phyloP scores from a whole-genome alignment of 2,113 vertebrate species.

The Felis chaus region DNA sequence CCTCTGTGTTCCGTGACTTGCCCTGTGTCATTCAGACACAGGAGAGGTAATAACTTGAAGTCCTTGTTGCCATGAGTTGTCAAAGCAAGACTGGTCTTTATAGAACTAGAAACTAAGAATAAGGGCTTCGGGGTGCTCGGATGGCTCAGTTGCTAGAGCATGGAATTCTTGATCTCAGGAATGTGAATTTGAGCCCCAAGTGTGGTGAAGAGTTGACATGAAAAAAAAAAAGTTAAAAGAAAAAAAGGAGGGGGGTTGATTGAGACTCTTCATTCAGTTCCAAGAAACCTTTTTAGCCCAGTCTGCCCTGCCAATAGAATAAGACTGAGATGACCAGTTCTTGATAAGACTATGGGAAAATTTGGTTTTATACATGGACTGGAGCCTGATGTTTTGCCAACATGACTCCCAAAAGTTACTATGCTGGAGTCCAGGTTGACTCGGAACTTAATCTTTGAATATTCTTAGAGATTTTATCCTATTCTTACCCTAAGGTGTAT shows the following conservation, averaged over 20 bases:
- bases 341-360: not conserved
- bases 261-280: not conserved
- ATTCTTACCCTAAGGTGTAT: not conserved
- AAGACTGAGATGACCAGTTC: not conserved
- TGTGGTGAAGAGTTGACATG: not conserved
- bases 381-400: not conserved
- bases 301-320: not conserved
- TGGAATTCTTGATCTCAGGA: not conserved
- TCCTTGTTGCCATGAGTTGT: not conserved
- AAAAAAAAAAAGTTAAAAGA: not conserved
- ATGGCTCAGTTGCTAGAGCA: not conserved
- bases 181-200: not conserved
- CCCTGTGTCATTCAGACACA: constrained; percentile 68
- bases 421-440: not conserved
- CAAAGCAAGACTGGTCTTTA: not conserved
- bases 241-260: not conserved
- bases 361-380: not conserved
- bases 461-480: not conserved
- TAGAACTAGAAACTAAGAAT: not conserved
- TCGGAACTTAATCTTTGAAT: not conserved
- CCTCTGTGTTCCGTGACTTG: constrained; percentile 80
- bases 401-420: not conserved
- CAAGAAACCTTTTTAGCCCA: not conserved
- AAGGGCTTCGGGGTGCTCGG: not conserved
- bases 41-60: constrained; percentile 77